These are phyloP conservation scores for Orthonevra nobilis DNA, from an alignment of 2,888 invertebrate species.

Conservation along the genomic window DNA sequence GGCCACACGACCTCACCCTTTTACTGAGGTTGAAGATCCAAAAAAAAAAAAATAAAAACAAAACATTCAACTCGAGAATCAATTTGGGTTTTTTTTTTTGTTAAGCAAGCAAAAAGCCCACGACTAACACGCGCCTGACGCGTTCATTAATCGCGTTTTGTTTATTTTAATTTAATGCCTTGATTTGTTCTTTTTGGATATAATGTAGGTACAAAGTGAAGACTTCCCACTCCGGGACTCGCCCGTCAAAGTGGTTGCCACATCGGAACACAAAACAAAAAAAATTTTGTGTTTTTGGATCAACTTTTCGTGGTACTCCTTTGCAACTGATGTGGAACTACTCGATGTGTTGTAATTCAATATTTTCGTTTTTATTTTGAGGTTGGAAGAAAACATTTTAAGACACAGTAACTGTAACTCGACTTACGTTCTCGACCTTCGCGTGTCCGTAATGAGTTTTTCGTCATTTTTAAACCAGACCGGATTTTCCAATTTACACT, in stretches of 20 bases:
- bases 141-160: slow-evolving; percentile 39
- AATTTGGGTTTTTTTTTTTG: not conserved
- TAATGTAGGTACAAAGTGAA: slow-evolving; percentile 3
- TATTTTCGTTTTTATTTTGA: slow-evolving; percentile 6
- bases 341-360: slow-evolving; percentile 12
- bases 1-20: slow-evolving; percentile 42
- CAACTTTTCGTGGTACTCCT: slow-evolving; percentile 21
- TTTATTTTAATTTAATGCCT: slow-evolving; percentile 52
- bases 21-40: slow-evolving; percentile 2
- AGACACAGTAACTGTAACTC: not conserved
- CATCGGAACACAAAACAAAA: not conserved
- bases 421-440: slow-evolving; percentile 71
- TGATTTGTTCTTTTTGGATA: not conserved
- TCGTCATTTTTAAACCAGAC: slow-evolving; percentile 71
- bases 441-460: slow-evolving; percentile 55
- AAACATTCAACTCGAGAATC: no score
- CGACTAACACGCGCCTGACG: slow-evolving; percentile 41
- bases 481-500: slow-evolving; percentile 70
- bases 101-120: slow-evolving; percentile 48
- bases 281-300: slow-evolving; percentile 14
- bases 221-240: slow-evolving; percentile 24
- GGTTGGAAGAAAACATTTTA: slow-evolving; percentile 20
- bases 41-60: not conserved
- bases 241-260: slow-evolving; percentile 22
- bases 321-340: no score